phyloP scores from a whole-genome alignment of 1,140 invertebrate genomes.

The Glossosoma conforme region DNA sequence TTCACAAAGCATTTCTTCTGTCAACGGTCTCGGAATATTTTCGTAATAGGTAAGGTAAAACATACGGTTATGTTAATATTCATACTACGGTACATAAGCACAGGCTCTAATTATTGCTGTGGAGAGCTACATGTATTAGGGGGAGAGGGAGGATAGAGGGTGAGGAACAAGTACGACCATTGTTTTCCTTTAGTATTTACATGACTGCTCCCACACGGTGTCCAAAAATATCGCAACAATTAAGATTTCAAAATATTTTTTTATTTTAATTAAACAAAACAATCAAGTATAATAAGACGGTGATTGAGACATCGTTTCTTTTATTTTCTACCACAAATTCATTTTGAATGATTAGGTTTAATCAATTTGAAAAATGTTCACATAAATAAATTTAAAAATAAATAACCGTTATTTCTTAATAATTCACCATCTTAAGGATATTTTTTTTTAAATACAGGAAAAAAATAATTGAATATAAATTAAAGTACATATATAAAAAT shows the following conservation, averaged over 20 bases:
- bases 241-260: no score
- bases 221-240: neutral
- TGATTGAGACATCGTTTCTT: no score
- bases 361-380: no score
- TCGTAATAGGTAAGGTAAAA: constrained; percentile 2
- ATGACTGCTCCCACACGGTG: constrained; percentile 7
- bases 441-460: neutral
- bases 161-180: constrained; percentile 5
- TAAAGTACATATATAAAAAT: no score
- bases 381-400: neutral
- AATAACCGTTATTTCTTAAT: neutral
- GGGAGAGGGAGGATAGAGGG: constrained; percentile 1
- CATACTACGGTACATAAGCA: constrained; percentile 10
- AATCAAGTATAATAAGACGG: no score
- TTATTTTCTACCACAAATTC: no score
- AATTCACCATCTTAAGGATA: neutral
- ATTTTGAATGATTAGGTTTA: no score
- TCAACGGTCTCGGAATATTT: constrained; percentile 19
- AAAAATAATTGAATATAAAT: no score
- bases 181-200: constrained; percentile 20
- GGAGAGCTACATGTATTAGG: constrained; percentile 11
- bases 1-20: constrained; percentile 19
- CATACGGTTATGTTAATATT: constrained; percentile 17
- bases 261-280: no score
- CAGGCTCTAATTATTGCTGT: constrained; percentile 27